Base-by-base conservation (phyloP, 2,113 vertebrate genomes). In the Elephantulus edwardii region DNA sequence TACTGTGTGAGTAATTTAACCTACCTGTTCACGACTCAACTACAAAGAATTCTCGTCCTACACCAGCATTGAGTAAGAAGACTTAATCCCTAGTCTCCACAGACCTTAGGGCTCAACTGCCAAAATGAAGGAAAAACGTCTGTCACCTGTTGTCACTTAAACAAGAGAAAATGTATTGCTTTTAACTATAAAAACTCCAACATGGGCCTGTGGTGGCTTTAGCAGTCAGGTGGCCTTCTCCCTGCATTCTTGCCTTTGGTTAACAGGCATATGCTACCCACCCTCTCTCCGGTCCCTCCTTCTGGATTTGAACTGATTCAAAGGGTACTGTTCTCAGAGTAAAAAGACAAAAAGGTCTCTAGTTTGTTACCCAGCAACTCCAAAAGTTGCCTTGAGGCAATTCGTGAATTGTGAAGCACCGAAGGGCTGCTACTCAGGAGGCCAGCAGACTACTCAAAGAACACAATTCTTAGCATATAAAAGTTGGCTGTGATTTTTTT, bases 111-210 rank as follows among this genome's bases (percentile, higher is more conserved):
- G 16, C 28, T 76, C 86, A 50, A 26, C 5, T 44, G 16, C 13
- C 71, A 60, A 81, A 86, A 72, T 44, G 72, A 60, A 95, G 44
- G 42, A 64, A 93, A 82, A 46, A 42, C 81, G 33, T 24, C 56
- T n/a, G n/a, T n/a, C 12, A 84, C 30, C 9, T 48, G 14, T 17
- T 50, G 7, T 72, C 62, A 66, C 54, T 85, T 68, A 40, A 72
- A 71, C 20, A 68, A 38, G 24, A 62, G 30, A 28, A 86, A 30
- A 64, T 46, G 3, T 50, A 40, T 50, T 75, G 5, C 7, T 50
- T 94, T 82, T 24, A 71, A 35, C 9, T 16, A 4, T 62, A 64
- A 94, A 91, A 26, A 16, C 1, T 8, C 28, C 12, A 8, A 30
- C n/a, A 38, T 24, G 30, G 24, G 13, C 3, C 3, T 28, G 0